Percentiles rank a stretch among this genome's conserved stretches.
These are phyloP conservation scores for Chitala chitala DNA, from an alignment of 2,113 vertebrate species.

Conservation along the genomic window DNA sequence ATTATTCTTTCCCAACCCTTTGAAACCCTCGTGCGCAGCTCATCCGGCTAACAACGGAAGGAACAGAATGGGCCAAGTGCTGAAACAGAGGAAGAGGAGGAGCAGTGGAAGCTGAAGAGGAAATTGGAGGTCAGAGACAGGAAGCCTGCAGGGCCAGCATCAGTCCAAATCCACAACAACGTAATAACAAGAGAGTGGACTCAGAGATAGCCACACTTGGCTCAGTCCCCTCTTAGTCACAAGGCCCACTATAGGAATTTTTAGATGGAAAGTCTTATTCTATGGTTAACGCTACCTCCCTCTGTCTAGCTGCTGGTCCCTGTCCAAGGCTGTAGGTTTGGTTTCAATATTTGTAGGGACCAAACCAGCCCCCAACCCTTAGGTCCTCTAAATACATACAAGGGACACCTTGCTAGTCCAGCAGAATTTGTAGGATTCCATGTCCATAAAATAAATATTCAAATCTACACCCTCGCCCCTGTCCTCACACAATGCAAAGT, in stretches of 20 bases:
- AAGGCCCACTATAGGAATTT: neutral
- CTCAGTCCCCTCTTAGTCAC: neutral
- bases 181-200: neutral
- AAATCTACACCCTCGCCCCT: no score
- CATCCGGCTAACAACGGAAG: neutral
- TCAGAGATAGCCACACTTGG: neutral
- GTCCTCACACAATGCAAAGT: no score
- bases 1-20: neutral
- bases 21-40: neutral
- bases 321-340: no score
- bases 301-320: neutral
- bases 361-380: no score
- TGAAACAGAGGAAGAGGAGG: conserved; percentile 15
- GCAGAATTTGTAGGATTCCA: no score
- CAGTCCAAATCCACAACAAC: neutral
- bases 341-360: no score
- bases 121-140: conserved; percentile 14
- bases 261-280: neutral
- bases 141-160: conserved; percentile 9
- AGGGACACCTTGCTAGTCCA: no score
- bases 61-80: neutral
- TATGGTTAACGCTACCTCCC: neutral
- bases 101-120: conserved; percentile 15
- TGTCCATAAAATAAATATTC: no score
- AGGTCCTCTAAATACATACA: no score